A percentile compares a stretch with the other conserved stretches of the same genome.
These are phyloP conservation scores for Myiozetetes cayanensis DNA, from an alignment of 2,113 vertebrate species.

Conservation along the genomic window DNA sequence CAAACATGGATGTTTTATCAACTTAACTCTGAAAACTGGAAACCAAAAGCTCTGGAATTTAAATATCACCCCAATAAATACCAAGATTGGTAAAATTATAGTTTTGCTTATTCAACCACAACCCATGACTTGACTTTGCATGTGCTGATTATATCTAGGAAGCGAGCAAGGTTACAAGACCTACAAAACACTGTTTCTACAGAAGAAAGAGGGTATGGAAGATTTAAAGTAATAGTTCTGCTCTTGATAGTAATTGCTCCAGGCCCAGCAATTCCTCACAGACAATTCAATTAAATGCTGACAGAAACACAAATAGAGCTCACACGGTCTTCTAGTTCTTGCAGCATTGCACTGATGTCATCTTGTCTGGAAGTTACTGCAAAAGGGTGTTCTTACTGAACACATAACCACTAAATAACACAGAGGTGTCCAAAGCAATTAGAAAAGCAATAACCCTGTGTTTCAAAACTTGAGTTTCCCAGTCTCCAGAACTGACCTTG, in stretches of 20 bases:
- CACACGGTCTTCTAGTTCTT: neutral
- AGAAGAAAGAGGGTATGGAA: slow-evolving; percentile 1
- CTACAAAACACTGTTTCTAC: neutral
- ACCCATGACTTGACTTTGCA: neutral
- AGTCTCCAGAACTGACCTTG: neutral
- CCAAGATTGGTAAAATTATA: neutral
- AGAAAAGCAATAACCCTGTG: neutral
- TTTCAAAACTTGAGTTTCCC: neutral
- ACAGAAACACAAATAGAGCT: slow-evolving; percentile 57
- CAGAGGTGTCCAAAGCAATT: neutral
- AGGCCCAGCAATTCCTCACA: slow-evolving; percentile 38
- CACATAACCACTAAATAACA: neutral
- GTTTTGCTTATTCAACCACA: neutral
- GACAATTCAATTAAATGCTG: slow-evolving; percentile 59
- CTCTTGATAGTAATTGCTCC: slow-evolving; percentile 44
- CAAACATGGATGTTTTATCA: slow-evolving; percentile 17
- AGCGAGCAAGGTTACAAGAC: neutral
- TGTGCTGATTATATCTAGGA: neutral
- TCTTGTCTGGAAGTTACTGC: neutral
- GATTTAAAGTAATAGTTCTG: slow-evolving; percentile 52
- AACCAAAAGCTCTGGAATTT: neutral
- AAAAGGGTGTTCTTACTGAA: neutral
- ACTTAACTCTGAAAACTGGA: neutral
- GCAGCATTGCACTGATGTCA: neutral
- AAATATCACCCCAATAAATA: neutral